Evolutionary conservation across 1,140 invertebrate species (phyloP).

Genomic region (Stegodyphus mimosarum): DNA sequence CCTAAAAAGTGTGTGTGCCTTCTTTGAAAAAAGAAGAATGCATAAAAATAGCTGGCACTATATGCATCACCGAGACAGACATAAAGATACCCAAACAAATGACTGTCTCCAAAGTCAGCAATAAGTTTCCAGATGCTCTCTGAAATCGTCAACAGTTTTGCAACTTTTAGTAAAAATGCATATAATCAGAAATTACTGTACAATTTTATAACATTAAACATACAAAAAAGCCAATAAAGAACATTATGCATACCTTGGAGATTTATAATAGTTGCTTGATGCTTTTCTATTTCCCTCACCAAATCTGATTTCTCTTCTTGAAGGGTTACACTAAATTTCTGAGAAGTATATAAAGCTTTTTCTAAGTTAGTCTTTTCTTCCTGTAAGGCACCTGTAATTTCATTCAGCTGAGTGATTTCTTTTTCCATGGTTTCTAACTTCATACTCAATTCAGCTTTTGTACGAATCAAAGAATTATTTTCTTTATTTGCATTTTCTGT

Average conservation of each 20-base stretch:
- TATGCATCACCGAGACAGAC: too few species aligned
- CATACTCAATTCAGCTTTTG: conserved; percentile 19
- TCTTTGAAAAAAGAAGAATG: too few species aligned
- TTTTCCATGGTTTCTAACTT: conserved; percentile 27
- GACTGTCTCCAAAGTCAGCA: too few species aligned
- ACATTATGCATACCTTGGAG: conserved; percentile 14
- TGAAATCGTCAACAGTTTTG: too few species aligned
- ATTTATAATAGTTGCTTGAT: not conserved
- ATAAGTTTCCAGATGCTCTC: too few species aligned
- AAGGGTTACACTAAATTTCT: not conserved
- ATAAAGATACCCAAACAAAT: too few species aligned
- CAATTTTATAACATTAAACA: too few species aligned
- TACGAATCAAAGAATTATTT: conserved; percentile 21
- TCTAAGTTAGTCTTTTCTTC: conserved; percentile 22
- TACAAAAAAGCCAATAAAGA: too few species aligned
- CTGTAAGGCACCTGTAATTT: not conserved
- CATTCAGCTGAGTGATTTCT: conserved; percentile 13
- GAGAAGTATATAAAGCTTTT: conserved; percentile 1
- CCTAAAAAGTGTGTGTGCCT: too few species aligned
- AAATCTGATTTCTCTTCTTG: conserved; percentile 26
- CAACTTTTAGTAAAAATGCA: too few species aligned
- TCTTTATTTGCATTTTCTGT: conserved; percentile 2
- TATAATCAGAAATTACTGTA: too few species aligned
- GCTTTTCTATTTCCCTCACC: conserved; percentile 8
- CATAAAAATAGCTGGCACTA: too few species aligned